Percentiles rank a stretch among this genome's conserved stretches.
phyloP scores from a whole-genome alignment of 2,113 vertebrate genomes.

The Solenodon paradoxus region DNA sequence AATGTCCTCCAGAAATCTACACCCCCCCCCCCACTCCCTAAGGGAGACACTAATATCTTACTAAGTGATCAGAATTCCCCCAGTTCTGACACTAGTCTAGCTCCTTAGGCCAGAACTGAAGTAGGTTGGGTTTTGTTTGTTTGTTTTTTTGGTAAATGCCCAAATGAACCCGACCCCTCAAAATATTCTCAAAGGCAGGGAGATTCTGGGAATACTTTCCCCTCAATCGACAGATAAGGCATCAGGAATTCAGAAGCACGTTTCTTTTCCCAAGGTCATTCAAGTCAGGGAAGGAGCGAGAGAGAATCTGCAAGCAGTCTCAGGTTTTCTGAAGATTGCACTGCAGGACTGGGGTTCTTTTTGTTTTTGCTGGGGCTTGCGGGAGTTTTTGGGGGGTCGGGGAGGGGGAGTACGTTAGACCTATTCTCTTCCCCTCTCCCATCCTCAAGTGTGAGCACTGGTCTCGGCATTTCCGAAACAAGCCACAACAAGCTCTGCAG shows the following conservation, averaged over 20 bases:
- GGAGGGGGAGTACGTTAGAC: not conserved
- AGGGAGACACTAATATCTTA: slow-evolving; percentile 24
- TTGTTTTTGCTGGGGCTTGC: not conserved
- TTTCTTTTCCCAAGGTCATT: slow-evolving; percentile 72
- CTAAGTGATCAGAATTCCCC: slow-evolving; percentile 37
- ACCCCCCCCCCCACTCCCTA: not conserved
- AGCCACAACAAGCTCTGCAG: slow-evolving; percentile 71
- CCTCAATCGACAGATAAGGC: not conserved
- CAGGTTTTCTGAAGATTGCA: not conserved
- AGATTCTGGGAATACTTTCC: not conserved
- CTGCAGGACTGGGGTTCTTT: not conserved
- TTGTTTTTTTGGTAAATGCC: not conserved
- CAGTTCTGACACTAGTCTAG: not conserved
- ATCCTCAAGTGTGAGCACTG: slow-evolving; percentile 67
- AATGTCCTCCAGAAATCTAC: slow-evolving; percentile 8
- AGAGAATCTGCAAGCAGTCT: slow-evolving; percentile 19
- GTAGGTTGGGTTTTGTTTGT: too few species aligned
- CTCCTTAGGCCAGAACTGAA: slow-evolving; percentile 27
- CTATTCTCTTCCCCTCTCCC: slow-evolving; percentile 55
- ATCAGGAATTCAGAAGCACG: not conserved
- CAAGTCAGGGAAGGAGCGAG: slow-evolving; percentile 40
- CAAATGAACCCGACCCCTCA: slow-evolving; percentile 38
- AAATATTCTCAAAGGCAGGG: slow-evolving; percentile 41
- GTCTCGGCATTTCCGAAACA: slow-evolving; percentile 77
- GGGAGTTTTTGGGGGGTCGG: not conserved